Percentiles rank a stretch among this genome's conserved stretches.
Conservation (phyloP, 1,140 invertebrate species). For the Drosophila saltans region DNA sequence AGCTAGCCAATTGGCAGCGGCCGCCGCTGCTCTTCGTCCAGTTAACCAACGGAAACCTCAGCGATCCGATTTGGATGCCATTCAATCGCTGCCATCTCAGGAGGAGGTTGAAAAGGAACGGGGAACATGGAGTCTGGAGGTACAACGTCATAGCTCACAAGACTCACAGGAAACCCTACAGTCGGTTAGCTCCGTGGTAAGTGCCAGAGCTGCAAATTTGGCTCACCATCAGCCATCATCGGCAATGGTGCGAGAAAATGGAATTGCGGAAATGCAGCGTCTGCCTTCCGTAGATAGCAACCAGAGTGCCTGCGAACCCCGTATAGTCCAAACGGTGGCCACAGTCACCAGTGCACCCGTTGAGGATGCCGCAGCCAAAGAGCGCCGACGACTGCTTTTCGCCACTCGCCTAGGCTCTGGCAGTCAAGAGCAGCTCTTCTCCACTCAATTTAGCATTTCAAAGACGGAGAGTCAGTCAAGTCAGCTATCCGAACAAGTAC, state of each 20-base stretch:
- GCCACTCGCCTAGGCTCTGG: constrained; percentile 83
- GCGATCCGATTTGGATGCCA: constrained; percentile 73
- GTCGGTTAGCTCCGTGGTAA: constrained; percentile 57
- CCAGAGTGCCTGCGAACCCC: constrained; percentile 66
- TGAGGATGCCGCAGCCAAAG: constrained; percentile 64
- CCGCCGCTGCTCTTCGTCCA: constrained; percentile 62
- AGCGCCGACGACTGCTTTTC: constrained; percentile 82
- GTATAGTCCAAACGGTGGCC: constrained; percentile 67
- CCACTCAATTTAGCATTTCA: constrained; percentile 83
- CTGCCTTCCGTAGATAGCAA: constrained; percentile 70
- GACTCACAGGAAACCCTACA: constrained; percentile 71
- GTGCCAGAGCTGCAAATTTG: constrained; percentile 58
- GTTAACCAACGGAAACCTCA: constrained; percentile 57
- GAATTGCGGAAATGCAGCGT: constrained; percentile 54
- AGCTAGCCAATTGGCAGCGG: constrained; percentile 61
- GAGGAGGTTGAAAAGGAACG: constrained; percentile 57
- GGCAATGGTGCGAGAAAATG: constrained; percentile 36
- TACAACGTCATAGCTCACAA: constrained; percentile 74
- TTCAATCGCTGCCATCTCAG: constrained; percentile 70
- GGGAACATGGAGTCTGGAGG: constrained; percentile 70
- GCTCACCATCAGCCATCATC: constrained; percentile 35
- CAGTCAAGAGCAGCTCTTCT: constrained; percentile 84
- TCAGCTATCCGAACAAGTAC: constrained; percentile 83
- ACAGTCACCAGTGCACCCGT: constrained; percentile 51
- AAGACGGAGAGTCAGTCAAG: constrained; percentile 84